Conservation (phyloP, 2,888 invertebrate genomes). For the Drosophila dives region DNA sequence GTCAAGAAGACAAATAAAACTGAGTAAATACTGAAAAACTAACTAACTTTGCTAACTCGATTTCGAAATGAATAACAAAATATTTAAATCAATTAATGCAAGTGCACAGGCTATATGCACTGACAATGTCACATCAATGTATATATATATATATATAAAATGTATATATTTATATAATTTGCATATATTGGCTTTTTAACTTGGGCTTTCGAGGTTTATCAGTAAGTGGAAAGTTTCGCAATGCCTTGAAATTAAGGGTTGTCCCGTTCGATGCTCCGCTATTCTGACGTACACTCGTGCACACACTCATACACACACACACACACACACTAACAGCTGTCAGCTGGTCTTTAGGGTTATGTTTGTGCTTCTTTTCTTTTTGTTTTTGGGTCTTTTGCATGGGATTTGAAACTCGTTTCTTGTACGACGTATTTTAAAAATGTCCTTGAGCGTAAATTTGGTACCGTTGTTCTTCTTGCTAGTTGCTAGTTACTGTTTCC, state of each 20-base stretch:
- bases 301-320: slow-evolving; percentile 9
- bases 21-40: neutral
- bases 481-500: slow-evolving; percentile 41
- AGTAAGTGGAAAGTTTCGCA: slow-evolving; percentile 23
- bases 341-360: slow-evolving; percentile 55
- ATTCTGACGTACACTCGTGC: slow-evolving; percentile 12
- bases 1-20: neutral
- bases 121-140: neutral
- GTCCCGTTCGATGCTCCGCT: slow-evolving; percentile 38
- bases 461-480: slow-evolving; percentile 38
- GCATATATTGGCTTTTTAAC: slow-evolving; percentile 7
- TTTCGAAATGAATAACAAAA: neutral
- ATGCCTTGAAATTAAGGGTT: slow-evolving; percentile 49
- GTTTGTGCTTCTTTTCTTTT: slow-evolving; percentile 24
- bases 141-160: neutral
- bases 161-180: neutral
- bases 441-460: slow-evolving; percentile 62
- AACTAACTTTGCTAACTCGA: neutral
- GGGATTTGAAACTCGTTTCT: slow-evolving; percentile 64
- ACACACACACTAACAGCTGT: slow-evolving; percentile 30
- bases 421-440: slow-evolving; percentile 64
- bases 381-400: slow-evolving; percentile 6
- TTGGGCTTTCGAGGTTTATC: slow-evolving; percentile 9
- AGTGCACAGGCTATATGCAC: neutral
- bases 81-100: neutral